A percentile compares a stretch with the other conserved stretches of the same genome.
These are phyloP conservation scores for Eudasyphora cyanicolor DNA, from an alignment of 2,888 invertebrate species.

Conservation along the genomic window DNA sequence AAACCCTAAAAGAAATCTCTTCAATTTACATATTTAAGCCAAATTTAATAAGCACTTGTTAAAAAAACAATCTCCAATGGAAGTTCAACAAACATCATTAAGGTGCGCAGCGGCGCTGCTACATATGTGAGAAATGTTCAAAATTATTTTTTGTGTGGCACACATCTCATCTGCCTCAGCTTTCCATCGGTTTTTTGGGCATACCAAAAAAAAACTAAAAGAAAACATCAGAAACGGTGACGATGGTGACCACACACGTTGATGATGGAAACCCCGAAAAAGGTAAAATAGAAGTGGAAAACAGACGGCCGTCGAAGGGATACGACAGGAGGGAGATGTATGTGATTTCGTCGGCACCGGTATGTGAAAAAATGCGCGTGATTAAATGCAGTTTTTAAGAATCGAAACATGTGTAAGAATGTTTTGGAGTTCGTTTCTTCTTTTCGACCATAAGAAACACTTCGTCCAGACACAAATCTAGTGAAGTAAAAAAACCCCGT, in stretches of 20 bases:
- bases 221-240: constrained; percentile 6
- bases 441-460: constrained; percentile 12
- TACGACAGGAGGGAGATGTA: constrained; percentile 30
- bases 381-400: constrained; percentile 42
- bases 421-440: not conserved
- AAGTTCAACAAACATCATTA: constrained; percentile 26
- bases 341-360: constrained; percentile 61
- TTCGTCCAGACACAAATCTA: not conserved
- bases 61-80: constrained; percentile 38
- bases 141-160: constrained; percentile 25
- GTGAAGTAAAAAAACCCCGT: constrained; percentile 7
- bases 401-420: not conserved
- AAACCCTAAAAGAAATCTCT: constrained; percentile 27
- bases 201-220: not conserved
- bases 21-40: constrained; percentile 62
- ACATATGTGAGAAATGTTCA: not conserved
- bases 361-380: constrained; percentile 61
- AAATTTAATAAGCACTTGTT: constrained; percentile 64
- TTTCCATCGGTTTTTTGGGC: constrained; percentile 17
- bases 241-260: constrained; percentile 57
- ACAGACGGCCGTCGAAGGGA: not conserved
- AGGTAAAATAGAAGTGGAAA: not conserved
- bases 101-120: not conserved
- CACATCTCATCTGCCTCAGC: not conserved
- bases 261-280: constrained; percentile 36